Percentiles rank a stretch among this genome's conserved stretches.
Conservation (phyloP, 2,113 vertebrate genomes). For the Crotalus viridis region DNA sequence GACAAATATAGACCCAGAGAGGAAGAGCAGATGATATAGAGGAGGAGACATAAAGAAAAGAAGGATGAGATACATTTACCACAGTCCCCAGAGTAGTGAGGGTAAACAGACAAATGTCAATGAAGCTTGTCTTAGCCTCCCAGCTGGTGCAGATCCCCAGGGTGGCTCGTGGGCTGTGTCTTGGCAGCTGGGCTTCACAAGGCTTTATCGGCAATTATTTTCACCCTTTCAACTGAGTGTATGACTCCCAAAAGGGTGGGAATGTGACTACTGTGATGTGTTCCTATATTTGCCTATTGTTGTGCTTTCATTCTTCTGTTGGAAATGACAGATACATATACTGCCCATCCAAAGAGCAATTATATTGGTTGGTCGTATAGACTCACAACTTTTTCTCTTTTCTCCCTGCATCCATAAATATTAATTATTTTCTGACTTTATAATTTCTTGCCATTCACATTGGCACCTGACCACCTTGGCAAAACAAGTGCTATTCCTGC, state of each 20-base stretch:
- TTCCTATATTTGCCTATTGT: constrained; percentile 51
- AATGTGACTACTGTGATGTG: constrained; percentile 30
- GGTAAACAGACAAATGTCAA: constrained; percentile 26
- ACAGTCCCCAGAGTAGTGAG: constrained; percentile 30
- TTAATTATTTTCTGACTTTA: neutral
- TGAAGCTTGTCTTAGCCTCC: constrained; percentile 48
- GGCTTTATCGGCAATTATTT: constrained; percentile 45
- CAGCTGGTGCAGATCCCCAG: constrained; percentile 44
- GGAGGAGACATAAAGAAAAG: constrained; percentile 37
- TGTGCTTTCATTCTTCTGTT: neutral
- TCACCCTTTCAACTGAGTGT: constrained; percentile 32
- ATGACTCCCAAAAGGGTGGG: constrained; percentile 41
- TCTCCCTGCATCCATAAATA: neutral
- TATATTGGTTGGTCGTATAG: neutral
- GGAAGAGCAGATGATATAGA: constrained; percentile 21
- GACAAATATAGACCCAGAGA: constrained; percentile 29
- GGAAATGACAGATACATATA: neutral
- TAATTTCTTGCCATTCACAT: neutral
- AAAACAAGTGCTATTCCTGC: neutral
- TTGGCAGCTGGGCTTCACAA: constrained; percentile 2
- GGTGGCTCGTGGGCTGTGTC: constrained; percentile 1
- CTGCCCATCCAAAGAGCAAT: neutral
- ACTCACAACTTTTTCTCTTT: neutral
- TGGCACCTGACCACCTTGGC: neutral
- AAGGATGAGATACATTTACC: constrained; percentile 21